Conservation (phyloP, 2,888 invertebrate genomes). For the Spatulosminthurus flaviceps region DNA sequence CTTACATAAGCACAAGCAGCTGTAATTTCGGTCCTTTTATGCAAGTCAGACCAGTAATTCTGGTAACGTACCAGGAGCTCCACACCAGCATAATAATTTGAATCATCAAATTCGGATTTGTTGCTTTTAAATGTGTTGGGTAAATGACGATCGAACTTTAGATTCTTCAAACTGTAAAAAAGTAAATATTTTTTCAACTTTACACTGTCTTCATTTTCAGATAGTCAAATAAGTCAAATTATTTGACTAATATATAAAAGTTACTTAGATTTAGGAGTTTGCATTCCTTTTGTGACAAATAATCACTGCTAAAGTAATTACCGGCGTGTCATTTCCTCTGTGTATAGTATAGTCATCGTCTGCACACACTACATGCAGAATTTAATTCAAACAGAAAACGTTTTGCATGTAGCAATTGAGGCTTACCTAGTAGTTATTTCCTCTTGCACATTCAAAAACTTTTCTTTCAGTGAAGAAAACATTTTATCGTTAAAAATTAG, state of each 20-base stretch:
- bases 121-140: slow-evolving; percentile 44
- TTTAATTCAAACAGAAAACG: not conserved
- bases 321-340: too few relatives aligned
- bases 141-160: slow-evolving; percentile 60
- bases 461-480: slow-evolving; percentile 69
- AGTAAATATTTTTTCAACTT: not conserved
- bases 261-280: too few relatives aligned
- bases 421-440: slow-evolving; percentile 66
- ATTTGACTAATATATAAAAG: not conserved
- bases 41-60: slow-evolving; percentile 76
- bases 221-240: not conserved
- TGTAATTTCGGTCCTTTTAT: slow-evolving; percentile 75
- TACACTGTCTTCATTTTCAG: not conserved
- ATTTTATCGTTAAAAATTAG: too few relatives aligned
- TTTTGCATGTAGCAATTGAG: not conserved
- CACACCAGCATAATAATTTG: slow-evolving; percentile 74
- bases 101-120: slow-evolving; percentile 57
- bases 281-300: too few relatives aligned
- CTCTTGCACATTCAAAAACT: slow-evolving; percentile 69
- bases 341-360: too few relatives aligned
- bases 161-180: slow-evolving; percentile 56
- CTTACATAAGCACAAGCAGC: slow-evolving; percentile 69
- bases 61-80: slow-evolving; percentile 77
- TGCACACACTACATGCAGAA: not conserved
- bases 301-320: too few relatives aligned